These are phyloP conservation scores for Nematostella vectensis DNA, from an alignment of 92 coral and sea anemone genomes.

Conservation along the genomic window DNA sequence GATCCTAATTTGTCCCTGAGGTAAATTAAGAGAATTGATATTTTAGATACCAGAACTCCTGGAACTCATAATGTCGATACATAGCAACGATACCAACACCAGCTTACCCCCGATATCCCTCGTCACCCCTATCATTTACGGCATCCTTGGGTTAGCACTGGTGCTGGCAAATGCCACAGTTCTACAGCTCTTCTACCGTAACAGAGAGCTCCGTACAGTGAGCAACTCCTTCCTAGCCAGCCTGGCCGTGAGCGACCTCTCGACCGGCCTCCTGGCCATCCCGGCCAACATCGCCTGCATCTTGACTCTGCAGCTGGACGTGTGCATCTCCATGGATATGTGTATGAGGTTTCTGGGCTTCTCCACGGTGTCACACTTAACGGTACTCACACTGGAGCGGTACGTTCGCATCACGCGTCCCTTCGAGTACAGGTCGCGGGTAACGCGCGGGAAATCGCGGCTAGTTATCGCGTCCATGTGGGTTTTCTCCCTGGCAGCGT, in stretches of 20 bases:
- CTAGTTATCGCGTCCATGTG: conserved; percentile 27
- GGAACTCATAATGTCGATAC: no score
- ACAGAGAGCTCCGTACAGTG: conserved; percentile 36
- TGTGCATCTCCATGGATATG: conserved; percentile 61
- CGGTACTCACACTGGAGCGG: conserved; percentile 57
- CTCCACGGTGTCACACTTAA: conserved; percentile 62
- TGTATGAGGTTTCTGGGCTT: conserved; percentile 56
- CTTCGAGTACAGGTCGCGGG: conserved; percentile 42
- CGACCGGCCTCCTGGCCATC: conserved; percentile 54
- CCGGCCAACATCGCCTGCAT: conserved; percentile 57
- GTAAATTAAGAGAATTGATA: no score
- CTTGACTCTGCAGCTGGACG: conserved; percentile 1
- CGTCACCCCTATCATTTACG: conserved; percentile 28
- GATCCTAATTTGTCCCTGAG: no score
- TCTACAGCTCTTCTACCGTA: conserved; percentile 41
- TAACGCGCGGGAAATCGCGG: conserved; percentile 15
- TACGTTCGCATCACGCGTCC: conserved; percentile 51
- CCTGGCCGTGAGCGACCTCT: conserved; percentile 59
- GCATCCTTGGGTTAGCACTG: conserved; percentile 28
- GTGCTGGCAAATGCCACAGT: conserved; percentile 44
- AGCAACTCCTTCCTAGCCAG: conserved; percentile 51
- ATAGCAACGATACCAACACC: background rate
- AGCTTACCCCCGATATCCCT: no score
- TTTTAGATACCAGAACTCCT: no score
- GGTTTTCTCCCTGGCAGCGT: conserved; percentile 48